Evolutionary conservation across 2,888 invertebrate species (phyloP).

Genomic region (Chrysolina americana): DNA sequence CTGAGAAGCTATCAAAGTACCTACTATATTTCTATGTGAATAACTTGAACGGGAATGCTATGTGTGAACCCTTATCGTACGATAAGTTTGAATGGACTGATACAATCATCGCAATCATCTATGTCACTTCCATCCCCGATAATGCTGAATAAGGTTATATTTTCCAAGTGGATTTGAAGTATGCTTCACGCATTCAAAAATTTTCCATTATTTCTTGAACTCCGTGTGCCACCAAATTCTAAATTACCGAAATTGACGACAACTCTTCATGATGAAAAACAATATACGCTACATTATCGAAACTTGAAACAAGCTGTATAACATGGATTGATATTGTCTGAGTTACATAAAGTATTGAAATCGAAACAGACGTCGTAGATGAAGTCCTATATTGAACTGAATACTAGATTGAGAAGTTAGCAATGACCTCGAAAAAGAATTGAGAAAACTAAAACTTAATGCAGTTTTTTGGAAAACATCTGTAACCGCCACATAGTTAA

Average conservation of each 20-base stretch:
- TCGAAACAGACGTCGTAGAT: too few relatives aligned
- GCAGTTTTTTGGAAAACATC: too few relatives aligned
- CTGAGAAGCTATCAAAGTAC: constrained; percentile 2
- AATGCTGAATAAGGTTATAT: constrained; percentile 50
- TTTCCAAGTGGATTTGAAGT: constrained; percentile 67
- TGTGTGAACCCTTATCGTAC: constrained; percentile 54
- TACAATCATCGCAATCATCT: constrained; percentile 30
- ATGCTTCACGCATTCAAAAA: constrained; percentile 62
- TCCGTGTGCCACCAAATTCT: too few relatives aligned
- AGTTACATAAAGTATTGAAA: too few relatives aligned
- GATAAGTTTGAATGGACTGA: constrained; percentile 24
- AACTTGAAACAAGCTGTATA: too few relatives aligned
- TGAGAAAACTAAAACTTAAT: too few relatives aligned
- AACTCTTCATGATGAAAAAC: constrained; percentile 50
- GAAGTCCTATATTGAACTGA: too few relatives aligned
- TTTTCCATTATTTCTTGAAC: constrained; percentile 44
- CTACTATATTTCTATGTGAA: constrained; percentile 3
- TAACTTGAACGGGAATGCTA: constrained; percentile 52
- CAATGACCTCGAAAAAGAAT: too few relatives aligned
- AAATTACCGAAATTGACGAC: constrained; percentile 50
- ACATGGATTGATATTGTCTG: too few relatives aligned
- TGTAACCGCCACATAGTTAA: too few relatives aligned
- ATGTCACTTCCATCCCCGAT: constrained; percentile 33
- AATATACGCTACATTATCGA: too few relatives aligned
- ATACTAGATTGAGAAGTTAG: too few relatives aligned